phyloP scores from a whole-genome alignment of 2,888 invertebrate species.

The Lydus trimaculatus region DNA sequence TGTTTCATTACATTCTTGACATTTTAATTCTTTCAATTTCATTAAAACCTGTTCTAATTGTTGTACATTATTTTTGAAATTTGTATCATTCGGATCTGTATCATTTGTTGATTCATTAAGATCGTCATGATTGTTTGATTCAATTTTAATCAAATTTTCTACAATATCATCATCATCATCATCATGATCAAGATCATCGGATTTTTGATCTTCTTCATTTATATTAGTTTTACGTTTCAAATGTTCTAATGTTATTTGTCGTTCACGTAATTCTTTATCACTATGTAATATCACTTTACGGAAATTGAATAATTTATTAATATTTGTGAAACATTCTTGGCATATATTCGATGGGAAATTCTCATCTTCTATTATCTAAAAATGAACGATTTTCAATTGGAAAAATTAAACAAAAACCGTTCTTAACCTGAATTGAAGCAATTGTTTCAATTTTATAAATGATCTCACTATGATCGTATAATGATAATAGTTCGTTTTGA shows the following conservation, averaged over 20 bases:
- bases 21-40: slow-evolving; percentile 34
- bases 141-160: too few species aligned
- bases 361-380: slow-evolving; percentile 31
- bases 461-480: slow-evolving; percentile 37
- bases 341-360: slow-evolving; percentile 47
- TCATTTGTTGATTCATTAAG: not conserved
- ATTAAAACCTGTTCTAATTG: slow-evolving; percentile 9
- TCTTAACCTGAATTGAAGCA: slow-evolving; percentile 44
- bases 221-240: slow-evolving; percentile 22
- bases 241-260: slow-evolving; percentile 32
- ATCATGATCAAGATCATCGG: not conserved
- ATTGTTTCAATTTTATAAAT: slow-evolving; percentile 46
- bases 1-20: slow-evolving; percentile 42
- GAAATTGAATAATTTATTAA: slow-evolving; percentile 48
- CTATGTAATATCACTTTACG: slow-evolving; percentile 46
- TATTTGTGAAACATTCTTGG: slow-evolving; percentile 45
- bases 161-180: slow-evolving; percentile 2
- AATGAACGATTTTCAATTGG: slow-evolving; percentile 11
- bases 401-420: slow-evolving; percentile 5
- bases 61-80: not conserved
- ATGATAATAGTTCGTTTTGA: slow-evolving; percentile 31
- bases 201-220: slow-evolving; percentile 1
- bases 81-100: not conserved
- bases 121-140: slow-evolving; percentile 12
- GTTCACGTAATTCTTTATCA: slow-evolving; percentile 42